Evolutionary conservation across 2,797 vertebrate species (phyloP).

Genomic region (Hypotaenidia philippensis): DNA sequence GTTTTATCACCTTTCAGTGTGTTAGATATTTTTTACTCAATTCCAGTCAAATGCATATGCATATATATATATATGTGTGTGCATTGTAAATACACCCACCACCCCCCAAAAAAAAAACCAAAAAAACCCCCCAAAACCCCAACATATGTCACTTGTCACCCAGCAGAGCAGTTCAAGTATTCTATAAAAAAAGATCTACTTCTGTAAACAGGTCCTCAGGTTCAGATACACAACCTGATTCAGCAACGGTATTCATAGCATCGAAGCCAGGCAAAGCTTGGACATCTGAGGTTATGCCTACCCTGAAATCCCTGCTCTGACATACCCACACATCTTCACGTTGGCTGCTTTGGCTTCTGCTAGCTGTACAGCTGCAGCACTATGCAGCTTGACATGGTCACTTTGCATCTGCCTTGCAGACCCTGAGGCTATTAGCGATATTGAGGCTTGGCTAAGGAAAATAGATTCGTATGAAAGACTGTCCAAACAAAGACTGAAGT

Average conservation of each 20-base stretch:
- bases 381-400: not conserved
- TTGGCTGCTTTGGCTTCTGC: not conserved
- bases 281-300: not conserved
- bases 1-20: not conserved
- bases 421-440: not conserved
- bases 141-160: not conserved
- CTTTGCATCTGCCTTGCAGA: slow-evolving; percentile 38
- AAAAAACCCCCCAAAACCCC: no score
- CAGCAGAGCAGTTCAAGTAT: not conserved
- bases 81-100: no score
- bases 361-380: not conserved
- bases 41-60: slow-evolving; percentile 35
- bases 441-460: slow-evolving; percentile 8
- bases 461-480: not conserved
- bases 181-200: not conserved
- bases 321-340: not conserved
- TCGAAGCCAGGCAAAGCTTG: not conserved
- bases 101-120: no score
- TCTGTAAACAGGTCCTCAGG: not conserved
- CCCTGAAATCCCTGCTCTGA: not conserved
- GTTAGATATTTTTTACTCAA: not conserved
- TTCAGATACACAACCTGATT: not conserved
- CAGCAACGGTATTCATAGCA: not conserved
- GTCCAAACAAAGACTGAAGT: not conserved
- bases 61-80: not conserved